Evolutionary conservation across 2,888 invertebrate species (phyloP), one percentile per base, ranked within the genome.

Genomic region (Cetonia aurata): DNA sequence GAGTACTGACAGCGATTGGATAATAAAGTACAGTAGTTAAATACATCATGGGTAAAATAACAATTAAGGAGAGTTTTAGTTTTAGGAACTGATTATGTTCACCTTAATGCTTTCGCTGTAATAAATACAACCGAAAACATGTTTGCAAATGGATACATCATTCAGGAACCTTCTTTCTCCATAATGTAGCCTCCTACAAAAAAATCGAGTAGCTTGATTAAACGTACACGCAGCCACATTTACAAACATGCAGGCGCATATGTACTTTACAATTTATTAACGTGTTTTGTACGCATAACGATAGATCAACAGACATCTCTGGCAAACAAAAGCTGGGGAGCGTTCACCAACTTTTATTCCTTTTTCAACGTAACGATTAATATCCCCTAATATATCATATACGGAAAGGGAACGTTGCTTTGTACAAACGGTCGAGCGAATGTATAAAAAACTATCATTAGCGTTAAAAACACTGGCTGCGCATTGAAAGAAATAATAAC

Each of bases 381-480:
- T 57, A 42, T 19, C 57, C 57, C 12, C 42, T 42, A 57, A 57
- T 57, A 57, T 57, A 57, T 57, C 57, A 57, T 57, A 57, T 17
- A 9, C 42, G 17, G 57, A 57, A 15, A 57, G 37, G 57, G 41
- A 57, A 19, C 57, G 57, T 17, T 57, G 57, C 42, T 57, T 57
- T 57, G 19, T 42, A n/a, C 42, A 15, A 17, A 42, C 57, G 57
- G 17, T n/a, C 10, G 42, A 57, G 42, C 37, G 42, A 42, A n/a
- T 17, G 57, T 44, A 57, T 17, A 25, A 57, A 57, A 57, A 57
- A 57, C 57, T 57, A 57, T 57, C 57, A 57, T 57, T 57, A 57
- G 57, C 57, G 57, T 57, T 57, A 57, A 57, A 57, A 57, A 57
- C n/a, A 42, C 57, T 42, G 42, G 57, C 41, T 57, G 42, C 57